Base-by-base conservation (phyloP, 2,888 invertebrate genomes). In the Drosophila leonis region DNA sequence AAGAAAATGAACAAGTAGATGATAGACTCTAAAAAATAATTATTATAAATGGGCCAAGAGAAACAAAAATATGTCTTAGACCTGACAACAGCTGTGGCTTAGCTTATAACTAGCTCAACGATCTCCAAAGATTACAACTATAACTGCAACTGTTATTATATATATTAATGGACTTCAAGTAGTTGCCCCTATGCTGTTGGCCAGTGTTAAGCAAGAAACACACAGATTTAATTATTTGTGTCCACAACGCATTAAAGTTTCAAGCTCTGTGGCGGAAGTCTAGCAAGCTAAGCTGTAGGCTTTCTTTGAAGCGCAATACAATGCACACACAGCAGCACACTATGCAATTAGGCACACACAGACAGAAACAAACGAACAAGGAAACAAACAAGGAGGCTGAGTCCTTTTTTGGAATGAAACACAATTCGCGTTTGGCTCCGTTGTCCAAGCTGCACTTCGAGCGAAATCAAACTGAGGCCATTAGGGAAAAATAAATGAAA, bases 401-500 rank as follows among this genome's bases (percentile, higher is more conserved):
- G 57, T 72, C 73, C 73, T 49, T 72, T 65, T 18, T n/a, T n/a
- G n/a, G 54, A 51, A 27, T 31, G 41, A 35, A 41, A 61, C 54
- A 56, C 42, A 66, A 61, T 52, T 56, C 63, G 74, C 73, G 64
- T 56, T 46, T 24, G 55, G 31, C 31, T 55, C 18, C 42, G 60
- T 44, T 75, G 75, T 71, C 78, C 59, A 80, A 75, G 49, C 78
- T 67, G 78, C 75, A 75, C 80, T 75, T 78, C 59, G 48, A 60
- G 61, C 59, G 42, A 78, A 78, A 75, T 44, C 62, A 48, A 75
- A 78, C 78, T 78, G 78, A 75, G 76, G 39, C 63, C 29, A 52
- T 42, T 63, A 29, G 42, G 59, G 24, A 51, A 59, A 41, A 55
- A 54, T 35, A 46, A 44, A 7, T 37, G 51, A 66, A 55, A 31